These are phyloP conservation scores for Autographa pulchrina DNA, from an alignment of 2,888 invertebrate species.

Conservation along the genomic window DNA sequence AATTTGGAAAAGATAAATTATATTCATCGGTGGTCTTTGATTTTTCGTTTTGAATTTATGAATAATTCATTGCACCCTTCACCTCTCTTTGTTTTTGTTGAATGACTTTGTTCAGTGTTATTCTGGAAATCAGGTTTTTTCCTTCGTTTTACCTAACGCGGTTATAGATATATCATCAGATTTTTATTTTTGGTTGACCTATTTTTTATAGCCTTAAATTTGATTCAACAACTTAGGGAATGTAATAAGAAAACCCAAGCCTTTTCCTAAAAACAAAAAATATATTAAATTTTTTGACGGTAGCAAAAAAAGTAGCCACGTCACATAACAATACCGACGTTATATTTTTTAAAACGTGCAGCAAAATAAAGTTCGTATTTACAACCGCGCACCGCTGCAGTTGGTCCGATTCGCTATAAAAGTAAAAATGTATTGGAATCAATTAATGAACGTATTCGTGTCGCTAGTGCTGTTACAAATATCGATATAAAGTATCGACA, in stretches of 20 bases:
- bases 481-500: slow-evolving; percentile 68
- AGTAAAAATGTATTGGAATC: slow-evolving; percentile 57
- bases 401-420: slow-evolving; percentile 56
- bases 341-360: slow-evolving; percentile 49
- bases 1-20: slow-evolving; percentile 50
- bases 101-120: slow-evolving; percentile 30
- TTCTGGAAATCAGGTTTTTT: slow-evolving; percentile 19
- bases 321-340: slow-evolving; percentile 41
- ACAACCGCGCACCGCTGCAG: slow-evolving; percentile 47
- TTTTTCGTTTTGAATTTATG: slow-evolving; percentile 61
- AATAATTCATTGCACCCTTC: slow-evolving; percentile 63
- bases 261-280: neutral
- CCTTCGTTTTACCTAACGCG: slow-evolving; percentile 15
- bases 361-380: slow-evolving; percentile 54
- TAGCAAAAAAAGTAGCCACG: slow-evolving; percentile 38
- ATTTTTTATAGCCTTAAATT: neutral
- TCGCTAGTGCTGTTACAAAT: slow-evolving; percentile 63
- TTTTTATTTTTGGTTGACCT: slow-evolving; percentile 7
- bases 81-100: slow-evolving; percentile 49
- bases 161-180: slow-evolving; percentile 1
- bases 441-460: slow-evolving; percentile 57
- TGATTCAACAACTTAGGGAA: neutral
- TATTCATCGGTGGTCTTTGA: slow-evolving; percentile 64
- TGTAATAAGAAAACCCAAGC: neutral
- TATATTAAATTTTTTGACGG: neutral